phyloP scores from a whole-genome alignment of 2,888 invertebrate genomes.

The Amphipoea oculea region DNA sequence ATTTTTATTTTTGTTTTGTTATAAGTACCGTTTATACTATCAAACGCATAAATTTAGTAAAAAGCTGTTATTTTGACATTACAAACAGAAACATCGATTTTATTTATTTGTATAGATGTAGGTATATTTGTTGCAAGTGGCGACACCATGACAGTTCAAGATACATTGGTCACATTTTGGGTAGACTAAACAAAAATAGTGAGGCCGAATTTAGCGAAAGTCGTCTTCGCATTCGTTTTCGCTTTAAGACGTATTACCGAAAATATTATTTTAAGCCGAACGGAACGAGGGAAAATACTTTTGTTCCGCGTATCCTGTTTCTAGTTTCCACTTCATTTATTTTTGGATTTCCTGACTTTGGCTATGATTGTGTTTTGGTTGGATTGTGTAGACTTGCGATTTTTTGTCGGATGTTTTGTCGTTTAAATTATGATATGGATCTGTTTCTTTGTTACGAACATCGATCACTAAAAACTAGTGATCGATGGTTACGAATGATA shows the following conservation, averaged over 20 bases:
- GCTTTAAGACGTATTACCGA: constrained; percentile 53
- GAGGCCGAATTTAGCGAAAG: constrained; percentile 60
- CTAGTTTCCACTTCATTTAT: constrained; percentile 67
- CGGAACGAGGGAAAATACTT: constrained; percentile 61
- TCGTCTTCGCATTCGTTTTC: constrained; percentile 55
- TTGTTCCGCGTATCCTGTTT: constrained; percentile 74
- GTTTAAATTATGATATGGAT: not conserved
- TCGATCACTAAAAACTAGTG: too few relatives aligned
- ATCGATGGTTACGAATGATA: not conserved
- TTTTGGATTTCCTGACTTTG: constrained; percentile 60
- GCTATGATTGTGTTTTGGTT: constrained; percentile 35
- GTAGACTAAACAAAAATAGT: constrained; percentile 66
- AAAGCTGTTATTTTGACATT: too few relatives aligned
- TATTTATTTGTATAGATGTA: too few relatives aligned
- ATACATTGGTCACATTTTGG: constrained; percentile 25
- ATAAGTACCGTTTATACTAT: too few relatives aligned
- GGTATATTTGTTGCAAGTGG: too few relatives aligned
- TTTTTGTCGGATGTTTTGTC: not conserved
- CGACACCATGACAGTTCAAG: constrained; percentile 5
- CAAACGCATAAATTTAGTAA: too few relatives aligned
- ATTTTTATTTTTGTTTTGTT: too few relatives aligned
- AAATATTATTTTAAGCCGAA: constrained; percentile 65
- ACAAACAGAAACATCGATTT: too few relatives aligned
- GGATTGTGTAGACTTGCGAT: constrained; percentile 22
- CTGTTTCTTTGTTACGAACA: too few relatives aligned